Percentiles rank a stretch among this genome's conserved stretches.
phyloP scores from a whole-genome alignment of 2,888 invertebrate species.

The Branchipolynoe longqiensis region DNA sequence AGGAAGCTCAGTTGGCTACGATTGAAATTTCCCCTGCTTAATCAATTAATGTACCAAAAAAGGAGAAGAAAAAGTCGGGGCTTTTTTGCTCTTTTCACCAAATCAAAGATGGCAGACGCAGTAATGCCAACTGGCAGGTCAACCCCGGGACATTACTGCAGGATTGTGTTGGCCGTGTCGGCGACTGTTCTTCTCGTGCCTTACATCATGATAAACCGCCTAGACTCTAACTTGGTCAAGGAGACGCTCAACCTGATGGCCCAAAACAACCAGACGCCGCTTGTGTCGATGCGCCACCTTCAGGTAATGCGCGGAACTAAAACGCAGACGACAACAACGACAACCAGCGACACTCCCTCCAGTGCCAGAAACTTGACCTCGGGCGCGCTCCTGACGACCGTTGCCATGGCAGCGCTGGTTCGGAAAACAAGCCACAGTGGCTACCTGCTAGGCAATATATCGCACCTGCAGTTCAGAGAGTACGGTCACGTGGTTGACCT shows the following conservation, averaged over 20 bases:
- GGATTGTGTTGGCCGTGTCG: background rate
- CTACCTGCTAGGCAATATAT: slow-evolving; percentile 28
- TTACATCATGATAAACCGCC: slow-evolving; percentile 1
- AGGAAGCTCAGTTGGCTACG: no score
- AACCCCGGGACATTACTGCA: background rate
- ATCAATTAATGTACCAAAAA: no score
- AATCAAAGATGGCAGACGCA: slow-evolving; percentile 12
- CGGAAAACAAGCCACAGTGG: slow-evolving; percentile 3
- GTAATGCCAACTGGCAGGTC: background rate
- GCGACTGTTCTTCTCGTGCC: background rate
- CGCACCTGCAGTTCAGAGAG: slow-evolving; percentile 24
- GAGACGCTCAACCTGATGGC: background rate
- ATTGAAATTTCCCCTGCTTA: no score
- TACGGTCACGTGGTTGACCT: slow-evolving; percentile 63
- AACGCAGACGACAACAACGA: background rate
- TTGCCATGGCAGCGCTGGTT: background rate
- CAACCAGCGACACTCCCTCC: background rate
- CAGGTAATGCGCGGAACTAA: background rate
- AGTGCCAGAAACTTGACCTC: background rate
- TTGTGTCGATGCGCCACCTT: slow-evolving; percentile 12
- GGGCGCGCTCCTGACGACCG: background rate
- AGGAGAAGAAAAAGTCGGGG: no score
- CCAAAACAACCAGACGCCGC: background rate
- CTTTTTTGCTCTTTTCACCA: no score
- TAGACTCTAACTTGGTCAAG: background rate